Percentiles rank a stretch among this genome's conserved stretches.
Conservation (phyloP, 2,113 vertebrate genomes). For the Melanostigma gelatinosum region DNA sequence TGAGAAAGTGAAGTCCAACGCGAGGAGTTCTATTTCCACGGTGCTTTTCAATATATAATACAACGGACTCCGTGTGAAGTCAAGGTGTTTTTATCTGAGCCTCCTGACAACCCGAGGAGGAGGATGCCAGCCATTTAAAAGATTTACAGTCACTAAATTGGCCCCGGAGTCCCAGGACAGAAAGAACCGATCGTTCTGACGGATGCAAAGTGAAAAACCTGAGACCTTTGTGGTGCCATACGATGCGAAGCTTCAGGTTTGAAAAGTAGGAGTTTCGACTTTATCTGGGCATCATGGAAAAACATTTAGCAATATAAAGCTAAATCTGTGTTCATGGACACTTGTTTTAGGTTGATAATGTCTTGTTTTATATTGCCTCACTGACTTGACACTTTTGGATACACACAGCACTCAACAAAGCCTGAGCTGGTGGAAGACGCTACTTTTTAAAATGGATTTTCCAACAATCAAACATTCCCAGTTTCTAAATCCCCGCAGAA, state of each 20-base stretch:
- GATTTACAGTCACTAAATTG: not conserved
- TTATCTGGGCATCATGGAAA: not conserved
- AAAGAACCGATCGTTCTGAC: not conserved
- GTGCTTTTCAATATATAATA: constrained; percentile 18
- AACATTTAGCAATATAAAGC: not conserved
- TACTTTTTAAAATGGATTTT: not conserved
- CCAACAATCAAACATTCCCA: not conserved
- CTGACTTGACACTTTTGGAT: not conserved
- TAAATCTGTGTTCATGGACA: not conserved
- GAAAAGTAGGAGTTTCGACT: not conserved
- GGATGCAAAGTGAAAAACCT: not conserved
- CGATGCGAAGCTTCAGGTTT: not conserved
- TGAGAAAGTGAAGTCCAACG: constrained; percentile 46
- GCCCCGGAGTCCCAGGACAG: not conserved
- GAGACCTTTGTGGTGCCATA: not conserved
- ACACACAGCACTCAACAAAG: not conserved
- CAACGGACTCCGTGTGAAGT: not conserved
- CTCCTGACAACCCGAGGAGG: not conserved
- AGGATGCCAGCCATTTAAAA: constrained; percentile 11
- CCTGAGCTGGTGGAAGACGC: not conserved
- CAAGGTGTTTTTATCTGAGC: constrained; percentile 17
- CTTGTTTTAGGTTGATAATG: not conserved
- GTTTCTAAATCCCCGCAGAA: not conserved
- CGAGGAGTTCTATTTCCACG: constrained; percentile 3
- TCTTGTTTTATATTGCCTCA: not conserved